phyloP scores from a whole-genome alignment of 2,797 vertebrate species.

The Lateolabrax maculatus region DNA sequence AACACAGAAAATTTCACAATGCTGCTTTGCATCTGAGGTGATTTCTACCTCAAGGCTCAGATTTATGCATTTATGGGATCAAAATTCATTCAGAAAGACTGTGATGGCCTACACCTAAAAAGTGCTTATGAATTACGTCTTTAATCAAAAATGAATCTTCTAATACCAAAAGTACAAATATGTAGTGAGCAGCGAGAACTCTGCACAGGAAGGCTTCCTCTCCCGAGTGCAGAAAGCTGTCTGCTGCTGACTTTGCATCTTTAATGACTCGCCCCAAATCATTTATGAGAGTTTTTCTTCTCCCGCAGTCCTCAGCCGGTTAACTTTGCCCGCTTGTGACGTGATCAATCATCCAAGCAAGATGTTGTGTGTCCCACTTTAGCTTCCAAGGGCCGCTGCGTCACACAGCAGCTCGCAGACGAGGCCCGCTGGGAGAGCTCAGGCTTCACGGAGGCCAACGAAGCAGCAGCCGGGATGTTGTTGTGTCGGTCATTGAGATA shows the following conservation, averaged over 20 bases:
- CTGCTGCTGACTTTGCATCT: constrained; percentile 65
- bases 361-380: constrained; percentile 73
- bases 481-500: constrained; percentile 34
- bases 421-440: constrained; percentile 28
- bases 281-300: constrained; percentile 79
- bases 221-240: constrained; percentile 46
- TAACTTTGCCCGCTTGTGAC: constrained; percentile 73
- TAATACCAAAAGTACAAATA: background rate
- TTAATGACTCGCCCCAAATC: constrained; percentile 65
- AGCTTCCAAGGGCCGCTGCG: constrained; percentile 20
- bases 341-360: constrained; percentile 75
- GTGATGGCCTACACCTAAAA: background rate
- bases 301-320: constrained; percentile 62
- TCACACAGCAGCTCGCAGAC: background rate
- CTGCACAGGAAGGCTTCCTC: background rate
- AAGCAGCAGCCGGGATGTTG: background rate
- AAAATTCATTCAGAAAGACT: background rate
- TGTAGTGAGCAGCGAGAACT: background rate
- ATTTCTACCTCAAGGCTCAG: background rate
- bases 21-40: background rate
- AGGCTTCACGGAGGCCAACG: background rate
- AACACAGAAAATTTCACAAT: too few species aligned
- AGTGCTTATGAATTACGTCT: background rate
- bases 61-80: background rate
- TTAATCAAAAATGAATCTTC: background rate